Evolutionary conservation across 2,888 invertebrate genomes (phyloP), one percentile per base, ranked within the genome.

Genomic region (Aproaerema taeniolella): DNA sequence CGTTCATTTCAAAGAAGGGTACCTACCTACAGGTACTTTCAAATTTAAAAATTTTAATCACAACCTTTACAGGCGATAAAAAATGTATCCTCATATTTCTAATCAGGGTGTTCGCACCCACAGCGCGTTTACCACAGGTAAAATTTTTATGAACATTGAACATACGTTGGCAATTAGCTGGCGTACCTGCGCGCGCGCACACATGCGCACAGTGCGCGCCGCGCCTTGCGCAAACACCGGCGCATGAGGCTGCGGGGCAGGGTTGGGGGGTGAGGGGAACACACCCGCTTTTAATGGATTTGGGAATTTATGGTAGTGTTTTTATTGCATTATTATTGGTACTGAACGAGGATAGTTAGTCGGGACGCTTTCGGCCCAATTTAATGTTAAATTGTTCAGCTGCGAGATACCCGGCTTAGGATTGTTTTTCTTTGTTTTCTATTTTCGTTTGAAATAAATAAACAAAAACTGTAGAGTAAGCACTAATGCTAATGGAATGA

Each of bases 121-220:
- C n/a, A 60, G 60, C 66, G 61, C 5, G 49, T 51, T 45, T 50
- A 52, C 49, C 61, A 59, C 82, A 82, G 82, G 83, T 81, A 83
- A 20, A 76, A 64, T 61, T 61, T 64, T 59, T 65, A 72, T 70
- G 71, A 75, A 67, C 72, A 80, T 76, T 79, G 80, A 75, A 80
- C 80, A 85, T 80, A 83, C 79, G 76, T 79, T 75, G 76, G 78
- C 85, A 83, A 85, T 85, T 86, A 83, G 80, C 81, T 73, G 75
- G 75, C 70, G 60, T 83, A 83, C 82, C 82, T 83, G 82, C 74
- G 66, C 49, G 31, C 42, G 59, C 66, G 58, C 61, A 52, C 65
- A 68, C 70, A 69, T 61, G 60, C 46, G 45, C 36, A 40, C 37
- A 35, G 15, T 30, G 36, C 12, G 42, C 26, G 24, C 36, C 36